These are phyloP conservation scores for Leistus spinibarbis DNA, from an alignment of 2,888 invertebrate genomes.

Conservation along the genomic window DNA sequence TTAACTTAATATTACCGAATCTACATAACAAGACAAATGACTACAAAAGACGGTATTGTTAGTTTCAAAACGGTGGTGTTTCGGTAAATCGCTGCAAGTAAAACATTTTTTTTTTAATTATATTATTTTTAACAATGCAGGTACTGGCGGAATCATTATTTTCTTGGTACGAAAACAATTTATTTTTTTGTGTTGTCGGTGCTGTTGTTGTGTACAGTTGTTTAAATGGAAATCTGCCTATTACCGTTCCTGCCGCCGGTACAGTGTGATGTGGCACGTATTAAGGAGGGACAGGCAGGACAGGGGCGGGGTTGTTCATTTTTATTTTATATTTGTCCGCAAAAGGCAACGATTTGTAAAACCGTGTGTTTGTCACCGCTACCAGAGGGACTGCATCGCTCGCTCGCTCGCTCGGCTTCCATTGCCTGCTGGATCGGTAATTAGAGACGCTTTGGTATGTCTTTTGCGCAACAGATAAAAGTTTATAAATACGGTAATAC, in stretches of 20 bases:
- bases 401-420: not conserved
- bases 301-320: not conserved
- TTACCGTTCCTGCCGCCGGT: not conserved
- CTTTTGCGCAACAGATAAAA: not conserved
- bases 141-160: not conserved
- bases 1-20: no score
- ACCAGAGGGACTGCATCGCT: not conserved
- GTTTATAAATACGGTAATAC: not conserved
- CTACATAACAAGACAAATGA: no score
- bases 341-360: not conserved
- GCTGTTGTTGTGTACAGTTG: not conserved
- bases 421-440: not conserved
- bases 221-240: not conserved
- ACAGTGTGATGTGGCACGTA: not conserved
- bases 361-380: not conserved
- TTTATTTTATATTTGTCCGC: not conserved
- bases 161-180: not conserved
- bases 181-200: not conserved
- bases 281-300: not conserved
- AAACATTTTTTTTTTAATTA: not conserved
- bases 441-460: conserved; percentile 3
- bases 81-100: not conserved
- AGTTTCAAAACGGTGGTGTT: no score
- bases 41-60: no score
- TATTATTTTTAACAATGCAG: not conserved